Evolutionary conservation across 2,797 vertebrate species (phyloP).

Genomic region (Sebastes iracundus): DNA sequence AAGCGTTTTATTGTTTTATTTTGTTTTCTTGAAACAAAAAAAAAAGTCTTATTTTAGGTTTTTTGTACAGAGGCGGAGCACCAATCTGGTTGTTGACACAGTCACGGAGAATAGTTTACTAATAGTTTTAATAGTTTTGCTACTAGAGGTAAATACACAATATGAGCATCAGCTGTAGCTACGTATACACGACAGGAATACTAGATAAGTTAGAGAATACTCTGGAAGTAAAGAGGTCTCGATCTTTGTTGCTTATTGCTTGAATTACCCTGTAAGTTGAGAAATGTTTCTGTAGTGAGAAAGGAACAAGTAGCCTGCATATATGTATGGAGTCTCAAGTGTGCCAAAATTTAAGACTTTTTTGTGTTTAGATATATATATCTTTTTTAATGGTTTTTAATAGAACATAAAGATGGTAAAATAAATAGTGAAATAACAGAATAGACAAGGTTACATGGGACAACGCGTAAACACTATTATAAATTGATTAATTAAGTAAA

Average conservation of each 20-base stretch:
- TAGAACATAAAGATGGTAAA: neutral
- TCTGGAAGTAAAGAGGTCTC: neutral
- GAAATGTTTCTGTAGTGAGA: neutral
- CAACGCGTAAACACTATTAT: neutral
- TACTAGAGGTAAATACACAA: neutral
- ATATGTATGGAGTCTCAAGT: neutral
- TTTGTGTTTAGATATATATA: neutral
- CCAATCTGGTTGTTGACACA: constrained; percentile 50
- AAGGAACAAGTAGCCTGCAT: neutral
- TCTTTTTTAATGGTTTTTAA: neutral
- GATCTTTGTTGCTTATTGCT: neutral
- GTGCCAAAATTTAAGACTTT: constrained; percentile 1
- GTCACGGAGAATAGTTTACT: constrained; percentile 42
- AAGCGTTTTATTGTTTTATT: constrained; percentile 52
- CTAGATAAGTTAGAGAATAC: neutral
- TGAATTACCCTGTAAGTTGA: neutral
- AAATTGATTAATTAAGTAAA: neutral
- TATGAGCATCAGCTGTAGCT: neutral
- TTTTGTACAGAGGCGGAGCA: constrained; percentile 25
- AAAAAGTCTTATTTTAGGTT: constrained; percentile 76
- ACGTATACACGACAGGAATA: neutral
- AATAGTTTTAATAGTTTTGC: neutral
- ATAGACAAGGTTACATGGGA: rapidly evolving
- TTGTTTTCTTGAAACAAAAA: constrained; percentile 23
- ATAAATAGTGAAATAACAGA: neutral